A percentile compares a stretch with the other conserved stretches of the same genome.
These are phyloP conservation scores for Bombyx mandarina DNA, from an alignment of 1,140 invertebrate genomes.

Conservation along the genomic window DNA sequence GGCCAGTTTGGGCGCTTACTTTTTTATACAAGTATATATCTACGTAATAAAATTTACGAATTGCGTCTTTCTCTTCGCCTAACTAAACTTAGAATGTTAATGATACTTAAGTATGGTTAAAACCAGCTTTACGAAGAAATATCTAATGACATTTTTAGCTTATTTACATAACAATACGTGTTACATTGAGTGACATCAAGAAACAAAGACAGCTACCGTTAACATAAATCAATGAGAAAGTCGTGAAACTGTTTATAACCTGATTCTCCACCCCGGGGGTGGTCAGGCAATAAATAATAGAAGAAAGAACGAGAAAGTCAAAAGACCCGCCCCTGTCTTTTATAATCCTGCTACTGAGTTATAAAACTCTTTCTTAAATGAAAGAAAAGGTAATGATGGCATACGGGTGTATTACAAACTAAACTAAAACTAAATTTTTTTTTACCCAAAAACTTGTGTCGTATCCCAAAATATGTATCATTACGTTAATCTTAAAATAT, in stretches of 20 bases:
- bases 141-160: too few relatives aligned
- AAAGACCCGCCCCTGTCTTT: slow-evolving; percentile 31
- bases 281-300: slow-evolving; percentile 20
- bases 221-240: slow-evolving; percentile 28
- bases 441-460: neutral
- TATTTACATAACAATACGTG: too few relatives aligned
- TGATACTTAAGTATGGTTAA: neutral
- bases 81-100: neutral
- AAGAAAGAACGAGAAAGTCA: slow-evolving; percentile 10
- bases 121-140: too few relatives aligned
- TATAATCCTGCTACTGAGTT: slow-evolving; percentile 39
- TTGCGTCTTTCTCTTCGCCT: slow-evolving; percentile 4
- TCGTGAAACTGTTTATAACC: slow-evolving; percentile 15
- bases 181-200: neutral
- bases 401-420: slow-evolving; percentile 19
- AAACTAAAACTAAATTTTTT: neutral
- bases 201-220: slow-evolving; percentile 16
- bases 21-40: slow-evolving; percentile 27
- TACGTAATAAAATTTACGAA: too few relatives aligned
- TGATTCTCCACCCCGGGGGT: slow-evolving; percentile 27
- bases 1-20: slow-evolving; percentile 48
- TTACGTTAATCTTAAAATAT: too few relatives aligned
- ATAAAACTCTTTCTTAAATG: slow-evolving; percentile 42
- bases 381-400: slow-evolving; percentile 20
- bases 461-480: neutral